A percentile compares a stretch with the other conserved stretches of the same genome.
phyloP scores from a whole-genome alignment of 2,888 invertebrate genomes.

The Leptopilina syphax region DNA sequence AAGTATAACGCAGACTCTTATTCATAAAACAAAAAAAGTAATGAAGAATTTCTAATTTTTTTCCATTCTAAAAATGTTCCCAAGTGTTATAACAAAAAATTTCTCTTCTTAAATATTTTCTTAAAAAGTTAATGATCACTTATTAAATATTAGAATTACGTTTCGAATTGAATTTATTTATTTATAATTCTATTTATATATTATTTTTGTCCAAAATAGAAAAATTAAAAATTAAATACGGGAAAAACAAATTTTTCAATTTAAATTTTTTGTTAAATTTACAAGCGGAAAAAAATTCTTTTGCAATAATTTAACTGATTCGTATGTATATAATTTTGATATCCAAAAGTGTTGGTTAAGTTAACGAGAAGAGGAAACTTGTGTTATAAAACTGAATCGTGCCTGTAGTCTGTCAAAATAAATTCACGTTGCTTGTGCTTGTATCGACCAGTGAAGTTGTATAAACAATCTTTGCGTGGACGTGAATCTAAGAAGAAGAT shows the following conservation, averaged over 20 bases:
- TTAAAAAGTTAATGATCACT: no score
- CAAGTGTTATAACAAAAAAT: no score
- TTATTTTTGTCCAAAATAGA: no score
- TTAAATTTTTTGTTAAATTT: no score
- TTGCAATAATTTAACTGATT: conserved; percentile 22
- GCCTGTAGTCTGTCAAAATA: conserved; percentile 18
- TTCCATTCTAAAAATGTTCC: not conserved
- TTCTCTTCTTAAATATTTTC: no score
- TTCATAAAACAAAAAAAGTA: not conserved
- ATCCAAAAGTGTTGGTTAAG: not conserved
- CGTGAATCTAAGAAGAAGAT: conserved; percentile 16
- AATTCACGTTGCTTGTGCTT: not conserved
- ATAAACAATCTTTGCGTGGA: conserved; percentile 25
- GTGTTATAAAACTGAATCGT: not conserved
- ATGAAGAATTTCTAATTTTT: not conserved
- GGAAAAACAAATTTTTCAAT: no score
- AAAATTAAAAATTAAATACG: no score
- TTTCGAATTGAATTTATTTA: no score
- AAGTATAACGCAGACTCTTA: not conserved
- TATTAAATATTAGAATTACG: no score
- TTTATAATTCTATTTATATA: no score
- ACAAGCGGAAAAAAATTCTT: not conserved
- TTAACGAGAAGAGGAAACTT: conserved; percentile 31
- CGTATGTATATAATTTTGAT: not conserved
- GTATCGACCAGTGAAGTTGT: conserved; percentile 25